phyloP scores from a whole-genome alignment of 2,797 vertebrate species.

The Catharus ustulatus region DNA sequence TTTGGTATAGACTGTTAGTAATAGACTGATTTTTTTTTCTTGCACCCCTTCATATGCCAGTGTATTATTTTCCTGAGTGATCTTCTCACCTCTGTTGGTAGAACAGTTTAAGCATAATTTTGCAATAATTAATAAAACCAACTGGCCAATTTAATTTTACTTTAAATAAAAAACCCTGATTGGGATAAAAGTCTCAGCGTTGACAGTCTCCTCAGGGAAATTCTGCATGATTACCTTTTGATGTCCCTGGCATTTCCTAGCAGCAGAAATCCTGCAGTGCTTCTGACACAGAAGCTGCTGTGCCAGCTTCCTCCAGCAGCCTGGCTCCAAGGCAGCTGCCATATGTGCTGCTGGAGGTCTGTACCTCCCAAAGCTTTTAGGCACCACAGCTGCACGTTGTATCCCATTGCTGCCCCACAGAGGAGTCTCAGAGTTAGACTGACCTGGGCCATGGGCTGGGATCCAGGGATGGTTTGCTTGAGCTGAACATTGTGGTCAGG shows the following conservation, averaged over 20 bases:
- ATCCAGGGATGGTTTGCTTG: neutral
- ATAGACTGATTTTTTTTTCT: neutral
- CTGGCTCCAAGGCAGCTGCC: neutral
- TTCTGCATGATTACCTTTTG: neutral
- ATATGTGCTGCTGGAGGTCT: neutral
- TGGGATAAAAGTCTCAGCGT: neutral
- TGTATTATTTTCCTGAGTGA: neutral
- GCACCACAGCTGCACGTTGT: rapidly evolving
- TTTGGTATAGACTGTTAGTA: neutral
- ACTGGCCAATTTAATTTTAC: neutral
- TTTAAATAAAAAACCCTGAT: neutral
- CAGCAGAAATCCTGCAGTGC: neutral
- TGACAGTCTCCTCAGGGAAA: neutral
- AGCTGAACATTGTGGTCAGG: neutral
- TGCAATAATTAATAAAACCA: neutral
- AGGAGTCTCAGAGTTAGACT: neutral
- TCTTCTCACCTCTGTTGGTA: neutral
- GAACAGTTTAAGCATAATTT: neutral
- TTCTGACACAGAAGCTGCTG: slow-evolving; percentile 7
- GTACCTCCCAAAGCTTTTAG: neutral
- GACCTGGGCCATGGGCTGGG: neutral
- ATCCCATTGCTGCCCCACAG: neutral
- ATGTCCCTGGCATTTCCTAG: neutral
- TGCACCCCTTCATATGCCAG: neutral
- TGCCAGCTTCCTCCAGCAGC: neutral